phyloP scores from a whole-genome alignment of 2,888 invertebrate genomes.

The Oscheius myriophilus region DNA sequence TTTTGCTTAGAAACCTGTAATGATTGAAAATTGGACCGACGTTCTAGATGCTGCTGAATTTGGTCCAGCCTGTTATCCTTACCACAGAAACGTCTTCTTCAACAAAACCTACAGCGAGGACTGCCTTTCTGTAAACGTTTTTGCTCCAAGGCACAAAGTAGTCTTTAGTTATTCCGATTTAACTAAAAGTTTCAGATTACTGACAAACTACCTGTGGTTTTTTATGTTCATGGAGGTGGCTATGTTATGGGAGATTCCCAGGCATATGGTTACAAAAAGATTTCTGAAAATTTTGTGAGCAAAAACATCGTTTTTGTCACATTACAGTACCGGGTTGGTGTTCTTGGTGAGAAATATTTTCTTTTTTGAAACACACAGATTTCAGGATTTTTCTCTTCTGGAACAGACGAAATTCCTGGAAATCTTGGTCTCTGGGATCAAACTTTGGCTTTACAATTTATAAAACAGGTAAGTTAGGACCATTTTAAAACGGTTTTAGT shows the following conservation, averaged over 20 bases:
- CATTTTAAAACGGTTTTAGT: no score
- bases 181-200: no score
- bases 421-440: constrained; percentile 60
- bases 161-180: no score
- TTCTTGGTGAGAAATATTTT: constrained; percentile 34
- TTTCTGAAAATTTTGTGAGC: constrained; percentile 48
- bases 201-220: constrained; percentile 47
- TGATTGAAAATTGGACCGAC: constrained; percentile 49
- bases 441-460: constrained; percentile 50
- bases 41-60: no score
- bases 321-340: constrained; percentile 54
- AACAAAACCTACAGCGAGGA: constrained; percentile 54
- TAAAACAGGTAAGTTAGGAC: constrained; percentile 39
- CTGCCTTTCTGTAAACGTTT: constrained; percentile 53
- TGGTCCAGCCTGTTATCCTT: not conserved
- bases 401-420: constrained; percentile 47
- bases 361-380: not conserved
- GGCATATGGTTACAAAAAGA: constrained; percentile 43
- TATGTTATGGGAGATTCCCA: constrained; percentile 49
- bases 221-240: constrained; percentile 55
- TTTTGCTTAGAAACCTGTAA: constrained; percentile 46
- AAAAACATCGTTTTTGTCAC: constrained; percentile 57
- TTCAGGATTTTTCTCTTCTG: constrained; percentile 53
- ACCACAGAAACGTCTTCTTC: constrained; percentile 20
- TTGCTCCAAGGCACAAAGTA: constrained; percentile 38